These are phyloP conservation scores for Pollenia angustigena DNA, from an alignment of 2,888 invertebrate species.

Conservation along the genomic window DNA sequence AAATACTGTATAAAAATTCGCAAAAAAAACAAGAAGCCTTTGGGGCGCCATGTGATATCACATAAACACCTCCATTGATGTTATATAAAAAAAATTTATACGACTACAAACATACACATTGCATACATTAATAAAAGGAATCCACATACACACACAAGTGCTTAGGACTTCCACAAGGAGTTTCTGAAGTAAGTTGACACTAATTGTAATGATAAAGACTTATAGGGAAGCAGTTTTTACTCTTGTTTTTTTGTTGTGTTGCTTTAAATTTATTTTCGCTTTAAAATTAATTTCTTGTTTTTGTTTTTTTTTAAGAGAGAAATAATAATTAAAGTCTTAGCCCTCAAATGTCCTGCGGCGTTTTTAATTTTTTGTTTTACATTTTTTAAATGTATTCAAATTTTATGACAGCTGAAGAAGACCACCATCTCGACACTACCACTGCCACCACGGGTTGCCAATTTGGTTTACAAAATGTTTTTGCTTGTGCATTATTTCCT, in stretches of 20 bases:
- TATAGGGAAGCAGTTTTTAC: slow-evolving; percentile 44
- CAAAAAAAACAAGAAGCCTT: slow-evolving; percentile 59
- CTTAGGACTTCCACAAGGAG: slow-evolving; percentile 51
- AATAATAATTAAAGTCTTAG: slow-evolving; percentile 79
- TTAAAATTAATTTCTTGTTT: slow-evolving; percentile 53
- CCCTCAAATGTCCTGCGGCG: slow-evolving; percentile 75
- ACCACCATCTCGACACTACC: slow-evolving; percentile 12
- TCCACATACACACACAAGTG: slow-evolving; percentile 11
- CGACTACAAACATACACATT: not conserved
- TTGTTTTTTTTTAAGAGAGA: slow-evolving; percentile 35
- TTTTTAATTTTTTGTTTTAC: slow-evolving; percentile 75
- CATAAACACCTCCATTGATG: slow-evolving; percentile 66
- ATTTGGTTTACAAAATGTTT: slow-evolving; percentile 63
- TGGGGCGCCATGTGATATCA: slow-evolving; percentile 71
- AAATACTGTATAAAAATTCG: slow-evolving; percentile 17
- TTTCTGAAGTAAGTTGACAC: slow-evolving; percentile 66
- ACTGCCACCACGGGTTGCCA: slow-evolving; percentile 63
- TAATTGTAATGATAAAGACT: slow-evolving; percentile 69
- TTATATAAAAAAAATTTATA: slow-evolving; percentile 9
- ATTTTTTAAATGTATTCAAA: slow-evolving; percentile 60
- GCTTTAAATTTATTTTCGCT: slow-evolving; percentile 3
- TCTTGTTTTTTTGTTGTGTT: not conserved
- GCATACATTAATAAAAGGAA: not conserved
- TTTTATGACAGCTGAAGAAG: slow-evolving; percentile 62
- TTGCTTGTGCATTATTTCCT: slow-evolving; percentile 62